These are phyloP conservation scores for Enteromius thamalakanensis DNA, from an alignment of 2,797 vertebrate genomes.

Conservation along the genomic window DNA sequence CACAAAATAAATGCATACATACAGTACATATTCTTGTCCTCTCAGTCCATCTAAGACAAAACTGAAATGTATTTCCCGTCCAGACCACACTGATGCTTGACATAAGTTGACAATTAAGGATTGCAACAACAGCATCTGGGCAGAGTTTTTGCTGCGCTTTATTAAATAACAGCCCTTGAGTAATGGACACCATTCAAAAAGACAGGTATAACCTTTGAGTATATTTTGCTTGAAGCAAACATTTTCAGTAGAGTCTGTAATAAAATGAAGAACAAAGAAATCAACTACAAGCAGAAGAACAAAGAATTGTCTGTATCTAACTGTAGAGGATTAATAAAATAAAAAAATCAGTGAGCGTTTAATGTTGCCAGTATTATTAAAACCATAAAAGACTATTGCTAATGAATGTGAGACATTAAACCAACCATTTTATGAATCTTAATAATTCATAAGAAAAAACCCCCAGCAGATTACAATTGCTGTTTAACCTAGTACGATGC, in stretches of 20 bases:
- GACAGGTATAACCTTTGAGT: not conserved
- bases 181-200: not conserved
- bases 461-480: not conserved
- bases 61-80: not conserved
- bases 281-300: not conserved
- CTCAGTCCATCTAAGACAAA: not conserved
- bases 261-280: not conserved
- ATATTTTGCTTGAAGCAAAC: not conserved
- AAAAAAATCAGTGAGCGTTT: not conserved
- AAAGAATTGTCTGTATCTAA: not conserved
- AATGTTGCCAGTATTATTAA: not conserved
- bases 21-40: not conserved
- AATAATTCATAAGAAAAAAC: not conserved
- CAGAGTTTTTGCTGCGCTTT: not conserved
- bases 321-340: not conserved
- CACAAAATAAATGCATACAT: not conserved
- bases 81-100: not conserved
- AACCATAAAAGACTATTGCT: not conserved
- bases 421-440: not conserved
- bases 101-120: not conserved
- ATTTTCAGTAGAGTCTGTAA: not conserved
- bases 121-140: not conserved
- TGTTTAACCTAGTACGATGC: slow-evolving; percentile 5
- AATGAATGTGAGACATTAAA: not conserved
- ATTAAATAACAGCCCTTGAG: not conserved